Base-by-base conservation (phyloP, 2,888 invertebrate genomes). In the Cantharis flavilabris region DNA sequence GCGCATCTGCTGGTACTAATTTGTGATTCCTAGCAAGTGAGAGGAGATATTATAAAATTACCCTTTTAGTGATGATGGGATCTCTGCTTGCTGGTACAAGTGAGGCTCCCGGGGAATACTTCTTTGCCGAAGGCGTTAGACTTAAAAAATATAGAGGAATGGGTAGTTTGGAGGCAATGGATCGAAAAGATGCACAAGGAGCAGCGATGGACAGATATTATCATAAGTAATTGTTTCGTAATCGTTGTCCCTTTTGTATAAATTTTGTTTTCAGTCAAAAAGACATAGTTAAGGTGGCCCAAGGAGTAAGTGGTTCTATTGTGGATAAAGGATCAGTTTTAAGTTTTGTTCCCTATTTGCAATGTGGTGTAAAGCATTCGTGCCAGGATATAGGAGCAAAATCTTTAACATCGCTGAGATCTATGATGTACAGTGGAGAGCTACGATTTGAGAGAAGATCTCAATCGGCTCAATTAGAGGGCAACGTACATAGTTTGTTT, bases 121-220 rank as follows among this genome's bases (percentile, higher is more conserved):
- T 97, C 91, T 99, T 98, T 88, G 96, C 98, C 69, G 98, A 99
- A 89, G 99, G 99, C 76, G 98, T 99, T 0, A 92, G 99, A 71
- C 90, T 99, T 74, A 99, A 99, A 90, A 99, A 99, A 87, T 99
- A 99, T 87, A 93, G 99, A 83, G 99, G 99, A 26, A 99, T 99
- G 99, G 99, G 98, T 28, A 97, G 98, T 73, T 90, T 99, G 80
- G 99, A 99, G 89, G 99, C 99, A 2, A 99, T 99, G 99, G 97
- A 98, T 86, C 93, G 96, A 71, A 94, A 95, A 85, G 96, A 96
- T 88, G 94, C 95, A 0, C 94, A 93, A 84, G 96, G 96, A 4
- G 91, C 93, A 0, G 96, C 96, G 0, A 95, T 96, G 95, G 95
- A 95, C 80, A 91, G 96, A 79, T 90, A 90, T 84, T 90, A 90